These are phyloP conservation scores for Aphidoletes aphidimyza DNA, from an alignment of 2,888 invertebrate genomes.

Conservation along the genomic window DNA sequence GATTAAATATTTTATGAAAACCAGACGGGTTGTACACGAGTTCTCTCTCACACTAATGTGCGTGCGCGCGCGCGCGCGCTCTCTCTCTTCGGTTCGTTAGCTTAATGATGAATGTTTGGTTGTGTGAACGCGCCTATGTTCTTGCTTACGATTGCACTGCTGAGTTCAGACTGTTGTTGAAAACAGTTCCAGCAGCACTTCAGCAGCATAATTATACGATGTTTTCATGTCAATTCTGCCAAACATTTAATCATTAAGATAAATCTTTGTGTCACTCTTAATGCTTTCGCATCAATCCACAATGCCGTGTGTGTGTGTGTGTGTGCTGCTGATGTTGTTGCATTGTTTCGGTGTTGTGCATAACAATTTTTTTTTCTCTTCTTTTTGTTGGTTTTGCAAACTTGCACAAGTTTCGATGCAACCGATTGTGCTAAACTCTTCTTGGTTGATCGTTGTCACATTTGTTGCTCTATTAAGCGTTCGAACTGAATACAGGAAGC, in stretches of 20 bases:
- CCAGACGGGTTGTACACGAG: neutral
- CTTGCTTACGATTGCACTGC: neutral
- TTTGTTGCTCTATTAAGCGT: neutral
- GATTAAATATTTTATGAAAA: constrained; percentile 29
- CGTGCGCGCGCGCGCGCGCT: no score
- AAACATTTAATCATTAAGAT: constrained; percentile 45
- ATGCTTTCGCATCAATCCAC: neutral
- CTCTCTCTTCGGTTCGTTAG: constrained; percentile 40
- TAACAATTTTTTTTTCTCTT: no score
- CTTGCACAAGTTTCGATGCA: no score
- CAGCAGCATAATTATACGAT: constrained; percentile 14
- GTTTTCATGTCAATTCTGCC: constrained; percentile 43
- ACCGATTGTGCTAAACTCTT: neutral
- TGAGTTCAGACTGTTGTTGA: neutral
- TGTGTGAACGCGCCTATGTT: no score
- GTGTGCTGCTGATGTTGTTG: no score
- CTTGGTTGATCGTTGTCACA: neutral
- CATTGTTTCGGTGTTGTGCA: no score
- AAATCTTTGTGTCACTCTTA: constrained; percentile 21
- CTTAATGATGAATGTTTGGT: constrained; percentile 32
- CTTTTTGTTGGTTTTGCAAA: no score
- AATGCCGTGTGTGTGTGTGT: no score
- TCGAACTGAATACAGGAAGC: constrained; percentile 25
- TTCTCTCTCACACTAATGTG: no score
- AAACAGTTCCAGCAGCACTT: neutral